Evolutionary conservation across 2,888 invertebrate genomes (phyloP), one percentile per base, ranked within the genome.

Genomic region (Erebia epiphron): DNA sequence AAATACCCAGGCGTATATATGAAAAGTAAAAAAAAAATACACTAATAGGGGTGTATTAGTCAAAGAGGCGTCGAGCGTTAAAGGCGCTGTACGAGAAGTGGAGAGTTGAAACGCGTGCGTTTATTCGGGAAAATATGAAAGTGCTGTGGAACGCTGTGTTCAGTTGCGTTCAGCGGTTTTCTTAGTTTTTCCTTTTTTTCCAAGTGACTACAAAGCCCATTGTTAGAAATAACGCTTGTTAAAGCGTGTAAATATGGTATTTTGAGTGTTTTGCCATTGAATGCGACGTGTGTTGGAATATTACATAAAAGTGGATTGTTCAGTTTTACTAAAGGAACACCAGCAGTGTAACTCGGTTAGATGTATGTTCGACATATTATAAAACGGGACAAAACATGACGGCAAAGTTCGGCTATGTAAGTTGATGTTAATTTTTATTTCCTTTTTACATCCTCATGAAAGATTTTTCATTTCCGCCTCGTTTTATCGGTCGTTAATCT

Each of bases 371-470:
- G 85, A 88, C 88, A 92, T 92, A 91, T 91, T 90, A 89, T 92
- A 92, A 91, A 93, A 93, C 92, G 91, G 90, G 88, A 91, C 92
- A 91, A 93, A 94, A 92, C 94, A 94, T 94, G 94, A 94, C 94
- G 94, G 94, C 93, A 94, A 93, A 93, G 92, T 92, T 93, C 88
- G 93, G 94, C 94, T 94, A 94, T 94, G 94, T 94, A 85, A 90
- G 94, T 93, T 77, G 50, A 57, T 56, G 65, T 75, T 49, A 69
- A 73, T 68, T 68, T 63, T 68, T 62, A 64, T 71, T 64, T 72
- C 62, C 60, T 72, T 75, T 75, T 72, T 72, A 70, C 60, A 73
- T 70, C 60, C 60, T 70, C 72, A 58, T 74, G 74, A 70, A 75
- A 73, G 54, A 60, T 56, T 71, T 67, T 73, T 74, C 70, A 74